Evolutionary conservation across 1,140 invertebrate genomes (phyloP).

Genomic region (Octopus sinensis): DNA sequence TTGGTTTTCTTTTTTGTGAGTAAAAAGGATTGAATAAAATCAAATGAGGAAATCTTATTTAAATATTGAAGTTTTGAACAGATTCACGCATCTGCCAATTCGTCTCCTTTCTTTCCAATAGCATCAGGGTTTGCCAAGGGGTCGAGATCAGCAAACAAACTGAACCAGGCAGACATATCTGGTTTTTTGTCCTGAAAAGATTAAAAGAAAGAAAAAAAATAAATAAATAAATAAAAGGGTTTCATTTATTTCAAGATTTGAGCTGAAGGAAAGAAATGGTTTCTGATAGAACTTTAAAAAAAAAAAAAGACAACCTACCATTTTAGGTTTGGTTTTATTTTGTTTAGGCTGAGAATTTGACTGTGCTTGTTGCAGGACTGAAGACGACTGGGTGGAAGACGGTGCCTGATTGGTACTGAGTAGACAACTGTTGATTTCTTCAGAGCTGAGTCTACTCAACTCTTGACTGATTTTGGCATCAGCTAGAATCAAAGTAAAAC

Average conservation of each 20-base stretch:
- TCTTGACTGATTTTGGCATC: too few relatives aligned
- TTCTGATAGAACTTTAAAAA: background rate
- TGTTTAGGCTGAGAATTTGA: background rate
- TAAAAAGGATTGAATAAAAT: too few relatives aligned
- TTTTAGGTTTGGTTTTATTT: background rate
- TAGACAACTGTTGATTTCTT: too few relatives aligned
- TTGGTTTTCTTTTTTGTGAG: too few relatives aligned
- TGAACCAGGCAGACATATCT: slow-evolving; percentile 73
- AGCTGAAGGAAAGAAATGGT: too few relatives aligned
- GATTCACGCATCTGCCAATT: slow-evolving; percentile 44
- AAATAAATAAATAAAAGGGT: background rate
- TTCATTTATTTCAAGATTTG: background rate
- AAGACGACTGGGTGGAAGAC: too few relatives aligned
- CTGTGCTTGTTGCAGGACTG: background rate
- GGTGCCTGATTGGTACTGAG: too few relatives aligned
- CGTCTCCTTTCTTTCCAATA: slow-evolving; percentile 59
- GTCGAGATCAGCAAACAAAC: slow-evolving; percentile 89
- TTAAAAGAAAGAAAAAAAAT: slow-evolving; percentile 12
- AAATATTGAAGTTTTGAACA: background rate
- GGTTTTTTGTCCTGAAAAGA: slow-evolving; percentile 47
- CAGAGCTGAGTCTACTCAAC: too few relatives aligned
- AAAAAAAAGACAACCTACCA: background rate
- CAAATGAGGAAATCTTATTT: too few relatives aligned
- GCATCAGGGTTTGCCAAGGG: slow-evolving; percentile 77
- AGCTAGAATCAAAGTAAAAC: too few relatives aligned